Evolutionary conservation across 2,888 invertebrate species (phyloP).

Genomic region (Choristoneura rosaceana): DNA sequence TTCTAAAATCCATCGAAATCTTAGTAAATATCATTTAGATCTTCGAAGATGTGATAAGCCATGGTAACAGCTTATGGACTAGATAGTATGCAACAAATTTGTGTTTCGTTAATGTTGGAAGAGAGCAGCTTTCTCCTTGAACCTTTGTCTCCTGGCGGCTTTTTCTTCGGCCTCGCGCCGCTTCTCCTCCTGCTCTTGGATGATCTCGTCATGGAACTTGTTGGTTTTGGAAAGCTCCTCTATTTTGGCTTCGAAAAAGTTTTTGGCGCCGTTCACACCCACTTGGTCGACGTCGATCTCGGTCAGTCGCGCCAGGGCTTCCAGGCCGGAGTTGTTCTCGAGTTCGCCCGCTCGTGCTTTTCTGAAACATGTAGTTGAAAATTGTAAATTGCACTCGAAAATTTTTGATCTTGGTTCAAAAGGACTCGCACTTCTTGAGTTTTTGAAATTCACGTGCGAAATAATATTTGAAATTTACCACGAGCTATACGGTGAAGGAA

Average conservation of each 20-base stretch:
- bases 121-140: constrained; percentile 95
- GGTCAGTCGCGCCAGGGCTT: constrained; percentile 93
- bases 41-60: constrained; percentile 55
- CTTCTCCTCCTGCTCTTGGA: constrained; percentile 95
- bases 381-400: too few species aligned
- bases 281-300: constrained; percentile 97
- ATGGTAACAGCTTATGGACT: constrained; percentile 83
- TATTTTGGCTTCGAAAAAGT: constrained; percentile 98
- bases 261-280: constrained; percentile 97
- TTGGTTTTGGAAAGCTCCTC: constrained; percentile 92
- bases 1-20: constrained; percentile 36
- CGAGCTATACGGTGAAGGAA: too few species aligned
- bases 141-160: constrained; percentile 91
- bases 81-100: constrained; percentile 63
- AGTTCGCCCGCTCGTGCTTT: constrained; percentile 97
- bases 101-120: constrained; percentile 83
- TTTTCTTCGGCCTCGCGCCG: constrained; percentile 93
- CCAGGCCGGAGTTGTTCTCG: constrained; percentile 93
- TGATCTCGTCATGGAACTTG: constrained; percentile 97
- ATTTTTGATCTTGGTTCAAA: too few species aligned
- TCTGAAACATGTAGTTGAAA: constrained; percentile 66
- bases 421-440: too few species aligned
- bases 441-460: too few species aligned
- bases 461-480: too few species aligned
- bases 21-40: constrained; percentile 35